Base-by-base conservation (phyloP, 2,888 invertebrate genomes). In the Alcis repandata region DNA sequence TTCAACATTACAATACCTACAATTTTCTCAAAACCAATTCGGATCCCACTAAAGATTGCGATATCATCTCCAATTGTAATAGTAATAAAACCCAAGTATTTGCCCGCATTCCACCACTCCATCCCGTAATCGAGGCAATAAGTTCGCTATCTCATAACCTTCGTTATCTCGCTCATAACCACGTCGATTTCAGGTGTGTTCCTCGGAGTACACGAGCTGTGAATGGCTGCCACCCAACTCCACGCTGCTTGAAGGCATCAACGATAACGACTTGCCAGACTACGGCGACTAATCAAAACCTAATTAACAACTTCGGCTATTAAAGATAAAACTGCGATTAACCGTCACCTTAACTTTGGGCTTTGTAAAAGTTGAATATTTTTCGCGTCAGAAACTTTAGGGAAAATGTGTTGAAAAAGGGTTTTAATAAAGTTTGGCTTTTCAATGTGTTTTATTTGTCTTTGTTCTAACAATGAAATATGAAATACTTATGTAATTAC, bases 211-310 rank as follows among this genome's bases (percentile, higher is more conserved):
- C 71, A 87, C 87, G 3, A 87, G 87, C 72, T 88, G 88, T 54
- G 88, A 88, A 72, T 96, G 96, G 71, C 89, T 86, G 43, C 96
- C 96, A 48, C 95, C 93, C 86, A 96, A 95, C 46, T 94, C 94
- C 2, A 87, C 89, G 0, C 94, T 95, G 43, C 85, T 80, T 49
- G 91, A 89, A 63, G 82, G 84, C 51, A 80, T 82, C 41, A 78
- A 78, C 56, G 87, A 79, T 64, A 72, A 82, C 69, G 73, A 78
- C 32, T 73, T 71, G 52, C 70, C 73, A 38, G 72, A 75, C 56
- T 57, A 70, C 38, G 71, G 74, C 60, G 71, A 77, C 63, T 71
- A 77, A 73, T 71, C 74, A 68, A 68, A 74, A 74, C 68, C 73
- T 70, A 70, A 74, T 72, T 74, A 73, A 63, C 60, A 73, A 73